Percentiles rank a stretch among this genome's conserved stretches.
phyloP scores from a whole-genome alignment of 2,113 vertebrate species.

The Corythaeola cristata region DNA sequence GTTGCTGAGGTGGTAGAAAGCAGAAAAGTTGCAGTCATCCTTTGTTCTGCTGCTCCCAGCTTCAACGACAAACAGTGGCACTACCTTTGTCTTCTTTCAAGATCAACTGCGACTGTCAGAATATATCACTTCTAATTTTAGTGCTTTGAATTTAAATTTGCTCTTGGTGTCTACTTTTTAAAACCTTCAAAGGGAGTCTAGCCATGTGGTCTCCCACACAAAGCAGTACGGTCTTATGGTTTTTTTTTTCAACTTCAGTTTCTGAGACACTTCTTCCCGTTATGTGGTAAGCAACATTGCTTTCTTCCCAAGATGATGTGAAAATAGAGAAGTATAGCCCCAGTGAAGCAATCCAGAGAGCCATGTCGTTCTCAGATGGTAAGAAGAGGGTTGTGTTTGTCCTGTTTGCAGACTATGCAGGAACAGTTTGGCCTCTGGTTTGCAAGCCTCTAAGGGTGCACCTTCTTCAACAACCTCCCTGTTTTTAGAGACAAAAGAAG shows the following conservation, averaged over 20 bases:
- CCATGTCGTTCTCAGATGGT: neutral
- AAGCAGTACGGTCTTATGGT: neutral
- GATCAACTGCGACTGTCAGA: neutral
- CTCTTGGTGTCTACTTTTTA: neutral
- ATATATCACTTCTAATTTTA: neutral
- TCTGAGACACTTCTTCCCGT: neutral
- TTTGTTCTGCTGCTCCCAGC: neutral
- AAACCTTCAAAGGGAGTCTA: neutral
- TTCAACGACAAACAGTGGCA: neutral
- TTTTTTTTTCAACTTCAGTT: neutral
- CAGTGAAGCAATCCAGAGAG: neutral
- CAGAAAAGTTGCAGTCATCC: neutral
- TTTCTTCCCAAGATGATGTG: neutral
- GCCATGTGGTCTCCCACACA: neutral
- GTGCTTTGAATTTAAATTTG: neutral
- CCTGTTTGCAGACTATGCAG: neutral
- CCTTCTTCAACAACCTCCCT: neutral
- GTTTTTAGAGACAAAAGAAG: neutral
- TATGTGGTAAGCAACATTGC: neutral
- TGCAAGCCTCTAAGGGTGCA: neutral
- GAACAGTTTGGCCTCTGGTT: neutral
- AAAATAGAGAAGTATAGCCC: neutral
- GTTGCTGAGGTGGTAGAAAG: neutral
- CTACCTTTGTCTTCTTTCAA: neutral
- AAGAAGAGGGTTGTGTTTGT: neutral